These are phyloP conservation scores for Ctenoplectra terminalis DNA, from an alignment of 1,140 invertebrate species.

Conservation along the genomic window DNA sequence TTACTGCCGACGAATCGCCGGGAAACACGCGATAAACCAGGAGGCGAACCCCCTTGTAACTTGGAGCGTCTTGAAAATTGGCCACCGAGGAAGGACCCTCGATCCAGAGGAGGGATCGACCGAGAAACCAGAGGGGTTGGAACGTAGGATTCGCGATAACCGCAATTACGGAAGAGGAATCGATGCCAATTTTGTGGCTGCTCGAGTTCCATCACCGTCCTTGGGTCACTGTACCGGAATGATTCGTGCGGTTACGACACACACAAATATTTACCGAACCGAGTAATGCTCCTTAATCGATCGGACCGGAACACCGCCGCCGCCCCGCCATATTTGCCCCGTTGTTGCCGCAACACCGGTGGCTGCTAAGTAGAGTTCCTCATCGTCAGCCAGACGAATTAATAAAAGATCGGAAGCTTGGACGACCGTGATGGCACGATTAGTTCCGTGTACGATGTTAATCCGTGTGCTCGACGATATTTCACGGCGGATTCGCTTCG, in stretches of 20 bases:
- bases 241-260: not conserved
- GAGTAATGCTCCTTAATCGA: slow-evolving; percentile 4
- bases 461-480: not conserved
- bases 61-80: not conserved
- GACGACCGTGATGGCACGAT: not conserved
- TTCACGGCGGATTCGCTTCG: too few relatives aligned
- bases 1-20: slow-evolving; percentile 11
- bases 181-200: not conserved
- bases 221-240: not conserved
- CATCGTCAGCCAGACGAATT: not conserved
- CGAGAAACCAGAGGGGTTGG: too few relatives aligned
- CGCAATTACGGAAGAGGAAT: not conserved
- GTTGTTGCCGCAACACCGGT: not conserved
- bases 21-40: slow-evolving; percentile 29
- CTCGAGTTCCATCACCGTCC: slow-evolving; percentile 6
- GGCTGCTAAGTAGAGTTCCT: not conserved
- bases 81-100: not conserved
- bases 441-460: not conserved
- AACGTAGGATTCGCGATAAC: too few relatives aligned
- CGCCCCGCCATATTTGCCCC: not conserved
- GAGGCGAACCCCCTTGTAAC: not conserved
- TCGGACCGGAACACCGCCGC: not conserved
- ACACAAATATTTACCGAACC: not conserved
- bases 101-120: too few relatives aligned
- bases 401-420: not conserved